Evolutionary conservation across 1,140 invertebrate genomes (phyloP).

Genomic region (Eurosta solidaginis): DNA sequence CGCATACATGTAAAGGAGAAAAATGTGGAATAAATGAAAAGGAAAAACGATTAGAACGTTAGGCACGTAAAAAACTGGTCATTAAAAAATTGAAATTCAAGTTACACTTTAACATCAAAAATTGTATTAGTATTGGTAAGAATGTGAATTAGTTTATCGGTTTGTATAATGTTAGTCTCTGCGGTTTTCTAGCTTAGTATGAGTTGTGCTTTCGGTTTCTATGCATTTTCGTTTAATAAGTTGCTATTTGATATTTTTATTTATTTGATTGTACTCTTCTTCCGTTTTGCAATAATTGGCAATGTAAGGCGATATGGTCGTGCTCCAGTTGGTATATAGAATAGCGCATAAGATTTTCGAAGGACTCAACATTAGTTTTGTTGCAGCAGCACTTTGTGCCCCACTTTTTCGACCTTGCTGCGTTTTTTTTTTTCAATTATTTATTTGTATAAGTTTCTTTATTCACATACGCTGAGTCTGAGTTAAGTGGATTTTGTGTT

Average conservation of each 20-base stretch:
- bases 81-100: slow-evolving; percentile 59
- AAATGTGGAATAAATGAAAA: background rate
- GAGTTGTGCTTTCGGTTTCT: too few relatives aligned
- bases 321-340: too few relatives aligned
- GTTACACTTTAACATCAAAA: slow-evolving; percentile 41
- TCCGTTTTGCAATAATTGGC: background rate
- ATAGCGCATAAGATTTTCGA: too few relatives aligned
- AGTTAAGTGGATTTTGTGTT: too few relatives aligned
- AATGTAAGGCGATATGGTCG: background rate
- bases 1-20: background rate
- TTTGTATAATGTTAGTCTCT: background rate
- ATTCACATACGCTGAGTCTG: too few relatives aligned
- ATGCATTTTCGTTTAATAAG: too few relatives aligned
- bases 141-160: background rate
- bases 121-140: slow-evolving; percentile 47
- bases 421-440: slow-evolving; percentile 2
- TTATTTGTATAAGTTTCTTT: background rate
- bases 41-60: slow-evolving; percentile 57
- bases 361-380: background rate
- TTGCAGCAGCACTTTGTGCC: too few relatives aligned
- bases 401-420: background rate
- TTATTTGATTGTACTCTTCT: too few relatives aligned
- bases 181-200: background rate
- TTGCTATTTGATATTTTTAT: too few relatives aligned
- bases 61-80: slow-evolving; percentile 59